Evolutionary conservation across 2,888 invertebrate genomes (phyloP).

Genomic region (Mantis religiosa): DNA sequence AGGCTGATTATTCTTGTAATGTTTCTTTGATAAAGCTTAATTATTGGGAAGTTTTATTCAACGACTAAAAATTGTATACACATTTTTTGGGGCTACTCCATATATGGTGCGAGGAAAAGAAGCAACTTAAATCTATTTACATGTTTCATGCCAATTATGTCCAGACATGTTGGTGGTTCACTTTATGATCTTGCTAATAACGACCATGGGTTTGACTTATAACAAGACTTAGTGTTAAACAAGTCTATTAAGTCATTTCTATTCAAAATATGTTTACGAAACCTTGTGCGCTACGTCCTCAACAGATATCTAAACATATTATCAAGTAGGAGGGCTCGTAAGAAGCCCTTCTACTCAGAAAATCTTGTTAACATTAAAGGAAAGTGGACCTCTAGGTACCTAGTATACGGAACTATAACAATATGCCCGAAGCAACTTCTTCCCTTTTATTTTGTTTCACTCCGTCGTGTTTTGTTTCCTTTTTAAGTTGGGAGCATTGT

Average conservation of each 20-base stretch:
- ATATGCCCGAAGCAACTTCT: background rate
- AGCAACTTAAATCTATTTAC: no score
- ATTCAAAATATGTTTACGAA: background rate
- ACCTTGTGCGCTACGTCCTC: background rate
- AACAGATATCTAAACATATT: background rate
- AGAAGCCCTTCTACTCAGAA: background rate
- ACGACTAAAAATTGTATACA: no score
- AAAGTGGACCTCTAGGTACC: background rate
- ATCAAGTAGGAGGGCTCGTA: background rate
- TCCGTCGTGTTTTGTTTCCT: background rate
- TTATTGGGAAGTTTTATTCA: no score
- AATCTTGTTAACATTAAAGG: background rate
- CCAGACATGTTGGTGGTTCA: no score
- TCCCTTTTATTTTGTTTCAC: background rate
- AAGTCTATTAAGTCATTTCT: background rate
- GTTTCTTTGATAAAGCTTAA: no score
- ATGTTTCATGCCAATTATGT: no score
- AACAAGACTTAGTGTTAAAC: background rate
- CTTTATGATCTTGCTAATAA: no score
- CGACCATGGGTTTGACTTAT: no score
- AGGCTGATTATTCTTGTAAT: no score
- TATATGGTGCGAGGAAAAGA: no score
- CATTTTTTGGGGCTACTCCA: no score
- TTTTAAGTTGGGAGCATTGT: slow-evolving; percentile 14
- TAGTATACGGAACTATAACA: background rate